Base-by-base conservation (phyloP, 2,113 vertebrate species). In the Halichoerus grypus region DNA sequence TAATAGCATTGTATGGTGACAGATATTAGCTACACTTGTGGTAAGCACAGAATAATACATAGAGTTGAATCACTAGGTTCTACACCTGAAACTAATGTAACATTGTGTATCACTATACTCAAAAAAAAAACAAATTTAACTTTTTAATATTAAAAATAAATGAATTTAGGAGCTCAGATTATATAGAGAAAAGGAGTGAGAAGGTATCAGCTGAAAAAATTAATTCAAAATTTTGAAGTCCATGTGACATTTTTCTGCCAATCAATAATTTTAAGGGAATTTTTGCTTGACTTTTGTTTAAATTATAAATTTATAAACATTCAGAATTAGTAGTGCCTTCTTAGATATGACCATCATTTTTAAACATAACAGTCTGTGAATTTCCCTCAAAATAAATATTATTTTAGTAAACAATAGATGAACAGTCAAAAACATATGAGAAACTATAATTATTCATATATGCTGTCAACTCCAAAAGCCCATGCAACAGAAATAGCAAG, bases 381-480 rank as follows among this genome's bases (percentile, higher is more conserved):
- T 95, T 94, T 86, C 71, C 63, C 15, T 93, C 46, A 81, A 94
- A 93, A 89, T 74, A 91, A 72, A 53, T 65, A 89, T 0, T 31
- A 0, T 67, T 91, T 96, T 95, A 92, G 77, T 96, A 96, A 97
- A 76, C 36, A 97, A 33, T 96, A 93, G 80, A 33, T 93, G 98
- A 49, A 53, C 11, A 85, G n/a, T 71, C 57, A 74, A 88, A 19
- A 97, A 97, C 86, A 31, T 46, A 83, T 84, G 24, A 69, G 88
- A 77, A 92, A 76, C 19, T 88, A 11, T n/a, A 96, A 98, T 63
- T 87, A 81, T 95, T 81, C 89, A 79, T 94, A 42, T 69, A 67
- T 33, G 55, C 19, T 97, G 82, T 95, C 97, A 97, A 74, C 85
- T 96, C 61, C 97, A 77, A 97, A 81, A 88, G 95, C 96, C 85